Evolutionary conservation across 2,113 vertebrate species (phyloP).

Genomic region (Thamnophis sirtalis): DNA sequence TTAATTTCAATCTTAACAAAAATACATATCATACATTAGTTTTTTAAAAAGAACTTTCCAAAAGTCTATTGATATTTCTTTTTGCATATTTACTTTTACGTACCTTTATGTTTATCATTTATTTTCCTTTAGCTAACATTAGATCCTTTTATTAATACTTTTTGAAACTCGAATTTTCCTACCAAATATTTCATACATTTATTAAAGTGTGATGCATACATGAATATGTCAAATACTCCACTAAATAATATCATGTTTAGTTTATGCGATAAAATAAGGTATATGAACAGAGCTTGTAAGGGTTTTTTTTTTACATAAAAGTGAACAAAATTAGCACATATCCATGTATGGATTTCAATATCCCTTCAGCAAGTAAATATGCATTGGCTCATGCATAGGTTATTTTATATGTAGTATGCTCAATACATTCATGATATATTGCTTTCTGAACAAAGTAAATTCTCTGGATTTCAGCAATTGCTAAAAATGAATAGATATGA

Average conservation of each 20-base stretch:
- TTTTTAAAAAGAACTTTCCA: neutral
- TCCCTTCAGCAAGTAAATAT: neutral
- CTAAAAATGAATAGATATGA: constrained; percentile 14
- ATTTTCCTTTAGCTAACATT: neutral
- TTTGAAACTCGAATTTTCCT: neutral
- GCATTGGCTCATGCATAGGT: neutral
- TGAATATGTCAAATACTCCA: neutral
- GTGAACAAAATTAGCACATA: constrained; percentile 8
- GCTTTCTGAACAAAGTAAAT: constrained; percentile 18
- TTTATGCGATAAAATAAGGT: neutral
- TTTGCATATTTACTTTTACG: neutral
- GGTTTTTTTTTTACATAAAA: neutral
- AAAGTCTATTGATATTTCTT: neutral
- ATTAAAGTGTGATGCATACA: neutral
- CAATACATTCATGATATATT: neutral
- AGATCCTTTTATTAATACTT: neutral
- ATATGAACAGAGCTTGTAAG: neutral
- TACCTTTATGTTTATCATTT: neutral
- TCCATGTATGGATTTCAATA: neutral
- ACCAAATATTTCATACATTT: neutral
- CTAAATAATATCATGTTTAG: neutral
- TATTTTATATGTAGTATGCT: neutral
- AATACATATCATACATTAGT: neutral
- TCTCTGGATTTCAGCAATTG: constrained; percentile 10
- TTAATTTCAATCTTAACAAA: neutral